phyloP scores from a whole-genome alignment of 2,797 vertebrate genomes.

The Selene dorsalis region DNA sequence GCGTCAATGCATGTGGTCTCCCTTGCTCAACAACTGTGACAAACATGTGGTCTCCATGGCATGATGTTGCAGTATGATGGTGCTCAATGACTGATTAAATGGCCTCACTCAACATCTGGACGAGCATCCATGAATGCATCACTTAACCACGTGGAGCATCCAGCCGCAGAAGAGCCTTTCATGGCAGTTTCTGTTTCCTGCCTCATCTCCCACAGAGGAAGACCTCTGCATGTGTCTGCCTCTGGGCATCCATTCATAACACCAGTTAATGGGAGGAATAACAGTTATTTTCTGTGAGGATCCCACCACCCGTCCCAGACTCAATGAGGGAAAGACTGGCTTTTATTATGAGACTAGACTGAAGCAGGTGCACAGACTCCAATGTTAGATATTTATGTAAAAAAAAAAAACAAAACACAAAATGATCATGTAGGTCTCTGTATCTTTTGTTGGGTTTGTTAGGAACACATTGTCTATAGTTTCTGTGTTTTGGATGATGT shows the following conservation, averaged over 20 bases:
- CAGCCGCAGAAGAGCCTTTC: conserved; percentile 51
- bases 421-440: background rate
- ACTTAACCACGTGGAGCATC: conserved; percentile 48
- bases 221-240: conserved; percentile 38
- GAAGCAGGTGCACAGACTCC: conserved; percentile 56
- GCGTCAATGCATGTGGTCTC: background rate
- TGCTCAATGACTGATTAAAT: conserved; percentile 18
- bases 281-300: conserved; percentile 56
- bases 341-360: conserved; percentile 1
- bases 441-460: background rate
- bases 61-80: background rate
- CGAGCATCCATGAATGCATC: conserved; percentile 33
- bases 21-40: background rate
- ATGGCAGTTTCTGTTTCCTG: conserved; percentile 39
- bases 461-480: no score
- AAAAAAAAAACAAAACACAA: background rate
- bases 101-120: conserved; percentile 59
- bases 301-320: conserved; percentile 19
- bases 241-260: conserved; percentile 53
- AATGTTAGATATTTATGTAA: background rate
- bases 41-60: conserved; percentile 1
- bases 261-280: conserved; percentile 61
- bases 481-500: background rate
- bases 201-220: conserved; percentile 41
- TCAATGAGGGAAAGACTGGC: conserved; percentile 3